Evolutionary conservation across 2,113 vertebrate genomes (phyloP).

Genomic region (Erythrolamprus reginae): DNA sequence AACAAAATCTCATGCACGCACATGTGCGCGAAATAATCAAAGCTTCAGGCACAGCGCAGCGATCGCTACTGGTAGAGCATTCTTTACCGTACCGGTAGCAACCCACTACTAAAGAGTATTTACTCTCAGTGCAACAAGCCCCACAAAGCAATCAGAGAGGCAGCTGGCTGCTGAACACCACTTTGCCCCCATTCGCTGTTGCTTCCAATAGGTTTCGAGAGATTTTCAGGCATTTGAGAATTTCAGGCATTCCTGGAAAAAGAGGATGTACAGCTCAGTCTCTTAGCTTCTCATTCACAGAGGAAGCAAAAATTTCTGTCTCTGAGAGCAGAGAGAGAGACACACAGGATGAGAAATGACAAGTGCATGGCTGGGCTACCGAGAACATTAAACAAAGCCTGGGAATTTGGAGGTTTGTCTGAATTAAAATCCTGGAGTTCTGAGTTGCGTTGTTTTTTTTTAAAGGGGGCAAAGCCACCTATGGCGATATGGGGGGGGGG

Average conservation of each 20-base stretch:
- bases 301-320: not conserved
- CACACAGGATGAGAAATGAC: not conserved
- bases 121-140: not conserved
- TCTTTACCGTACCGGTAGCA: too few species aligned
- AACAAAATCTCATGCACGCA: too few species aligned
- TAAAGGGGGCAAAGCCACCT: not conserved
- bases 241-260: not conserved
- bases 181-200: not conserved
- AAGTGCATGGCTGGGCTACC: not conserved
- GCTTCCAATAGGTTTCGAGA: not conserved
- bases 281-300: not conserved
- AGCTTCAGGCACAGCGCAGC: too few species aligned
- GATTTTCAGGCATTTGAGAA: too few species aligned
- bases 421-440: not conserved
- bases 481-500: not conserved
- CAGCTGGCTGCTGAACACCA: not conserved
- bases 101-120: too few species aligned
- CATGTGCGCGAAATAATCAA: too few species aligned
- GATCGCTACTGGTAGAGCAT: too few species aligned
- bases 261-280: not conserved
- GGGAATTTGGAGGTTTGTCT: not conserved
- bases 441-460: not conserved
- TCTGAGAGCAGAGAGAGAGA: not conserved
- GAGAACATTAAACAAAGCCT: not conserved
- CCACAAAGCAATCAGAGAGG: not conserved